Percentiles rank a stretch among this genome's conserved stretches.
phyloP scores from a whole-genome alignment of 2,888 invertebrate genomes.

The Harpalus rufipes region DNA sequence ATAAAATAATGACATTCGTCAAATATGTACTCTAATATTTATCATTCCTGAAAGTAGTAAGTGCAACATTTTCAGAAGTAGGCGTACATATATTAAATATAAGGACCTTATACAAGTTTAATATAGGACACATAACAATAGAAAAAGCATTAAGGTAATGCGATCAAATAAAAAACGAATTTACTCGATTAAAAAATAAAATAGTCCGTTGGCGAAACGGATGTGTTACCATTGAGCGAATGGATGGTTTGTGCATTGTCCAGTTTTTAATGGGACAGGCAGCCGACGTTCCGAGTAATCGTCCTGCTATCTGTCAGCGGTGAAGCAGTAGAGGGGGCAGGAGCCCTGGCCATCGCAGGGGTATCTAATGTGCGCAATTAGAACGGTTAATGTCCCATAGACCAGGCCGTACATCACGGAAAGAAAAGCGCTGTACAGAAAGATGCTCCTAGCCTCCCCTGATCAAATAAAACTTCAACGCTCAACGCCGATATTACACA shows the following conservation, averaged over 20 bases:
- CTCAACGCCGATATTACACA: slow-evolving; percentile 54
- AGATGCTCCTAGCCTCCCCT: slow-evolving; percentile 52
- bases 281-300: slow-evolving; percentile 58
- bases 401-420: slow-evolving; percentile 61
- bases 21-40: no score
- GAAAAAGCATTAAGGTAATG: slow-evolving; percentile 11
- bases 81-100: neutral
- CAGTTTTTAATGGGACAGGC: slow-evolving; percentile 64
- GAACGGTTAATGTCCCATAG: slow-evolving; percentile 66
- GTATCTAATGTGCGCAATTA: slow-evolving; percentile 66
- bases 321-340: slow-evolving; percentile 19
- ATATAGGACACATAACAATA: neutral
- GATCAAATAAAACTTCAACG: slow-evolving; percentile 49
- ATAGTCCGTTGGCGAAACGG: slow-evolving; percentile 31
- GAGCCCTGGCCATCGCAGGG: slow-evolving; percentile 7
- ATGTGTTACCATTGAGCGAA: slow-evolving; percentile 49
- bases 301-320: slow-evolving; percentile 59
- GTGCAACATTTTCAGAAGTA: neutral
- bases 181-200: slow-evolving; percentile 50
- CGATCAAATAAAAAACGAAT: slow-evolving; percentile 51
- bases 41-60: neutral
- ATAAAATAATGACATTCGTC: no score
- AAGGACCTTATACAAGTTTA: neutral
- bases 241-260: slow-evolving; percentile 54
- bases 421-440: slow-evolving; percentile 61